Evolutionary conservation across 2,113 vertebrate species (phyloP).

Genomic region (Casuarius casuarius): DNA sequence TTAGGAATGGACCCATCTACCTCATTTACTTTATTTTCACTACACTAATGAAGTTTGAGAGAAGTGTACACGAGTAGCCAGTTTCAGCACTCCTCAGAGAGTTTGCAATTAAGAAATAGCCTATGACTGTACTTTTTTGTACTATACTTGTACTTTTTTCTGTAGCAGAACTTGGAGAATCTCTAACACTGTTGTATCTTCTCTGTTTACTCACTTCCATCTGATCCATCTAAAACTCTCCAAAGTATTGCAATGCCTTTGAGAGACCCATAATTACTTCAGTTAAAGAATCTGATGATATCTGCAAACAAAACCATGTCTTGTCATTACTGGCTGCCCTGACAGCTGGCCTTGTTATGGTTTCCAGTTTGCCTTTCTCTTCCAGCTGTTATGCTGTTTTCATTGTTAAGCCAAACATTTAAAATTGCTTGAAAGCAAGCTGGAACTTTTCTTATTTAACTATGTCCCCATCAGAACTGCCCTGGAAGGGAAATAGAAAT

Average conservation of each 20-base stretch:
- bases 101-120: background rate
- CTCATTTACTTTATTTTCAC: background rate
- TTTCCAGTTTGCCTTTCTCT: background rate
- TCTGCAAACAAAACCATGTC: background rate
- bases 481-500: background rate
- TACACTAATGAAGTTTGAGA: background rate
- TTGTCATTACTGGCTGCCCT: background rate
- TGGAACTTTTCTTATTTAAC: background rate
- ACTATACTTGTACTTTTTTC: background rate
- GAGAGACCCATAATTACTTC: background rate
- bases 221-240: background rate
- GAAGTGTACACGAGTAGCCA: background rate
- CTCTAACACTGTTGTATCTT: background rate
- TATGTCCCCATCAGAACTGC: background rate
- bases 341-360: background rate
- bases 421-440: background rate
- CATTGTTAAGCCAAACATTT: background rate
- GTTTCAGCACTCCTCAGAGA: background rate
- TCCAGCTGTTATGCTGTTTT: background rate
- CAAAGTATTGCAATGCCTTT: background rate
- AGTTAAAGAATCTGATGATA: background rate
- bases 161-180: background rate
- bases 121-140: background rate
- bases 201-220: background rate
- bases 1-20: background rate